Base-by-base conservation (phyloP, 2,888 invertebrate species). In the Tenodera sinensis region DNA sequence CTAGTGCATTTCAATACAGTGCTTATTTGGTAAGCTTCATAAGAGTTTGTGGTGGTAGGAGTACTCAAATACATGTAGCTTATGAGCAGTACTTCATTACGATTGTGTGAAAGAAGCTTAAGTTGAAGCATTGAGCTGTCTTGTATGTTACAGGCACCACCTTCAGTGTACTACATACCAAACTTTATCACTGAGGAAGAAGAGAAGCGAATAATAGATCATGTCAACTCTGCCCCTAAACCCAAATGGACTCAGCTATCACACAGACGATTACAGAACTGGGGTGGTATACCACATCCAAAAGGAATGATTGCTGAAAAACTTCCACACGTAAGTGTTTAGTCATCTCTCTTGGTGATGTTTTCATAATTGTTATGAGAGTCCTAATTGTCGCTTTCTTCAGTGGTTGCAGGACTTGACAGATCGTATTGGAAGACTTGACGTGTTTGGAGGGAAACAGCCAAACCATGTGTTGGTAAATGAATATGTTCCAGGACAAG, bases 181-280 rank as follows among this genome's bases (percentile, higher is more conserved):
- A 96, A 98, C 92, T 99, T 98, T 93, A 96, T 99, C 91, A 96
- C 96, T 2, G 93, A 94, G 91, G 95, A 95, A 83, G 97, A 98
- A 92, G 97, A 98, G 92, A 93, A 94, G 88, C 93, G 94, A 34
- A 95, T 99, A 90, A 92, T 98, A 85, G 94, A 95, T 81, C 95
- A 96, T 91, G 96, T 99, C 34, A 96, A 97, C 92, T 93, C 94
- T 83, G 96, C 96, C 15, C 99, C 99, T 1, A 92, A 97, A 96
- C 99, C 99, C 14, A 98, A 98, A 94, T 99, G 99, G 99, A 98
- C 98, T 2, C 97, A 97, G 92, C 94, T 99, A 83, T 96, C 97
- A 28, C 97, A 98, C 92, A 95, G 99, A 91, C 95, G 99, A 90
- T 94, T 99, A n/a, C 98, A 99, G 93, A 99, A 99, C 93, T 99